Evolutionary conservation across 2,113 vertebrate genomes (phyloP).

Genomic region (Archilochus colubris): DNA sequence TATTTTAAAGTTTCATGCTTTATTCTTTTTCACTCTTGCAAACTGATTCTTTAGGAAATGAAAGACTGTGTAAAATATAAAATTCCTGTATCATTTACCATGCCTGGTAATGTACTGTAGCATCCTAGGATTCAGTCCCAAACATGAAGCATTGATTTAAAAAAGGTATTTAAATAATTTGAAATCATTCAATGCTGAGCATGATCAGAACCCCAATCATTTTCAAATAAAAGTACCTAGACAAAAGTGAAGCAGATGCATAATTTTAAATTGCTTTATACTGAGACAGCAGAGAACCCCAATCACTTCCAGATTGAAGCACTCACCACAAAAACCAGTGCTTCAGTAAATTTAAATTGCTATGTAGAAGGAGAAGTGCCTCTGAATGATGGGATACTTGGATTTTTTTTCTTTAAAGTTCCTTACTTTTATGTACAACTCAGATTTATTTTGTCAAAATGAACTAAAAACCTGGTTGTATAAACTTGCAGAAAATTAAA

Average conservation of each 20-base stretch:
- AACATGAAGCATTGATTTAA: constrained; percentile 30
- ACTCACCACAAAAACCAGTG: neutral
- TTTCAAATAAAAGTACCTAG: constrained; percentile 48
- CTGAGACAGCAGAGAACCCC: constrained; percentile 5
- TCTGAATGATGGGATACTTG: constrained; percentile 23
- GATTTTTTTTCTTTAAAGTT: neutral
- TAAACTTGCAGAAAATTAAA: neutral
- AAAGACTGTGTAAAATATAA: neutral
- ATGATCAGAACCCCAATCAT: constrained; percentile 43
- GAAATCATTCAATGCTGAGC: constrained; percentile 18
- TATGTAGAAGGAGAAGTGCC: constrained; percentile 11
- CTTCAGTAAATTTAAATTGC: constrained; percentile 63
- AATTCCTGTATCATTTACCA: constrained; percentile 28
- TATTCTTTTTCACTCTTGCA: neutral
- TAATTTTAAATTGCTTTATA: constrained; percentile 64
- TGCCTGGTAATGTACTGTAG: neutral
- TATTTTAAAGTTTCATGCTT: constrained; percentile 23
- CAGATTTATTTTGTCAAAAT: neutral
- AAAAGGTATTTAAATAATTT: constrained; percentile 48
- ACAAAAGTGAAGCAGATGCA: constrained; percentile 43
- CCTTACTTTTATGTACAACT: neutral
- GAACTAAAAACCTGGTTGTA: neutral
- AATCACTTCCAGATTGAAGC: constrained; percentile 33
- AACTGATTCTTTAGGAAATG: constrained; percentile 41
- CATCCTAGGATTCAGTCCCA: constrained; percentile 13